Percentiles rank a stretch among this genome's conserved stretches.
Conservation (phyloP, 2,113 vertebrate genomes). For the Blennius ocellaris region DNA sequence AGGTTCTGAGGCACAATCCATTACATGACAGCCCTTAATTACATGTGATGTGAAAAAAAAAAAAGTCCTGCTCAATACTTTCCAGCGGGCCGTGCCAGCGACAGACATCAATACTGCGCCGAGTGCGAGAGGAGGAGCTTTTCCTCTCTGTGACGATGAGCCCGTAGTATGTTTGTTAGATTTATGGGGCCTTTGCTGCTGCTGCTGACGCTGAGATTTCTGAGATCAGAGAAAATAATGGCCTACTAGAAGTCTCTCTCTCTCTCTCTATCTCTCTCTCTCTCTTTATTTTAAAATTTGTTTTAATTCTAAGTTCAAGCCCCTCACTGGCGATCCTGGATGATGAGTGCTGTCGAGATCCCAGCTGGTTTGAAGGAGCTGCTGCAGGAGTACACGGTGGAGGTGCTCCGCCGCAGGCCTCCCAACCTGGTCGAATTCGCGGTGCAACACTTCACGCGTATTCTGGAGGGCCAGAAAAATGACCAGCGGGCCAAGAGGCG, state of each 20-base stretch:
- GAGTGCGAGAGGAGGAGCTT: conserved; percentile 20
- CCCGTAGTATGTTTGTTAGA: conserved; percentile 16
- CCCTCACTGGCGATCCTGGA: conserved; percentile 17
- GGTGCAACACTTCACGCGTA: conserved; percentile 87
- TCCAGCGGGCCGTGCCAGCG: conserved; percentile 68
- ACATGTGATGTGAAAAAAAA: conserved; percentile 54
- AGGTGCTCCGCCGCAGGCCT: conserved; percentile 89
- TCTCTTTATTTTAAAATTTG: no score
- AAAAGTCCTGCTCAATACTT: conserved; percentile 76
- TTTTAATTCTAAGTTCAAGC: neutral
- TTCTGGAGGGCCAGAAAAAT: conserved; percentile 78
- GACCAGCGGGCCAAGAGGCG: conserved; percentile 38
- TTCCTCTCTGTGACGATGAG: neutral
- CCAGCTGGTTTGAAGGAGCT: conserved; percentile 90
- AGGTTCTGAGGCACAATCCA: conserved; percentile 25
- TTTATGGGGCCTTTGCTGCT: neutral
- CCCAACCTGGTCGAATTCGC: conserved; percentile 90
- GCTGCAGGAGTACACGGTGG: conserved; percentile 91
- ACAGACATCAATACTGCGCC: conserved; percentile 64
- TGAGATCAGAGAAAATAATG: conserved; percentile 5
- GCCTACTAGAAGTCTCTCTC: neutral
- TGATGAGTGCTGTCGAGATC: conserved; percentile 86
- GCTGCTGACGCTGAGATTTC: conserved; percentile 5
- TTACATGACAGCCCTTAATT: conserved; percentile 56
- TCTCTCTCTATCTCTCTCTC: neutral